Conservation (phyloP, 2,797 vertebrate species). For the Todus mexicanus region DNA sequence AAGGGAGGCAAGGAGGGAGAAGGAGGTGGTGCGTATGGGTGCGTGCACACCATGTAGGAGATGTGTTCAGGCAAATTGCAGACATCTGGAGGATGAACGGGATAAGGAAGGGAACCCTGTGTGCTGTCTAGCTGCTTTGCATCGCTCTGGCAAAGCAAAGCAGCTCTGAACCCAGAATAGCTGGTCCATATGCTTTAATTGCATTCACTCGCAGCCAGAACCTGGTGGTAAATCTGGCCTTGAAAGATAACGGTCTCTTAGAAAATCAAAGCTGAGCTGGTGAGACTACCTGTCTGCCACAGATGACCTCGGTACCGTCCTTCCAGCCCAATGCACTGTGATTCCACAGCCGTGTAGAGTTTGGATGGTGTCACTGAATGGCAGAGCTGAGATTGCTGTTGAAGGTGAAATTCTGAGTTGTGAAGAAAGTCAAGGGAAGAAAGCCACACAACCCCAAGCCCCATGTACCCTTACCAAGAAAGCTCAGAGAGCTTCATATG, state of each 20-base stretch:
- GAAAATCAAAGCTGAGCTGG: not conserved
- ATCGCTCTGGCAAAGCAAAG: slow-evolving; percentile 33
- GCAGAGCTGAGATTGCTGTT: not conserved
- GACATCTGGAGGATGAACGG: not conserved
- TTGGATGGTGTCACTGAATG: not conserved
- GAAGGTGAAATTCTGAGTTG: not conserved
- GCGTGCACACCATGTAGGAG: accelerated
- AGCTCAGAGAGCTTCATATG: not conserved
- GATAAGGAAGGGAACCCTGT: slow-evolving; percentile 1
- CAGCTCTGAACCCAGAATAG: slow-evolving; percentile 44
- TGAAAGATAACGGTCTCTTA: not conserved
- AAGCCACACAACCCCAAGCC: not conserved
- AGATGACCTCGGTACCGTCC: not conserved
- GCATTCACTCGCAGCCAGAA: not conserved
- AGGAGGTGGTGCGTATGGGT: not conserved
- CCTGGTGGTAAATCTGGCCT: slow-evolving; percentile 3
- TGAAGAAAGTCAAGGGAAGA: not conserved
- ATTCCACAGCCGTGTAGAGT: not conserved
- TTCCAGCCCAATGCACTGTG: not conserved
- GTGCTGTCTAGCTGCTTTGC: slow-evolving; percentile 38
- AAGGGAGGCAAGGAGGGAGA: not conserved
- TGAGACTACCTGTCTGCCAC: not conserved
- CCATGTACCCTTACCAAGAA: not conserved
- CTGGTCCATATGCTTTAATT: slow-evolving; percentile 41
- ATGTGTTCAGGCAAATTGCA: not conserved